A percentile compares a stretch with the other conserved stretches of the same genome.
Conservation (phyloP, 2,797 vertebrate species). For the Scyliorhinus canicula region DNA sequence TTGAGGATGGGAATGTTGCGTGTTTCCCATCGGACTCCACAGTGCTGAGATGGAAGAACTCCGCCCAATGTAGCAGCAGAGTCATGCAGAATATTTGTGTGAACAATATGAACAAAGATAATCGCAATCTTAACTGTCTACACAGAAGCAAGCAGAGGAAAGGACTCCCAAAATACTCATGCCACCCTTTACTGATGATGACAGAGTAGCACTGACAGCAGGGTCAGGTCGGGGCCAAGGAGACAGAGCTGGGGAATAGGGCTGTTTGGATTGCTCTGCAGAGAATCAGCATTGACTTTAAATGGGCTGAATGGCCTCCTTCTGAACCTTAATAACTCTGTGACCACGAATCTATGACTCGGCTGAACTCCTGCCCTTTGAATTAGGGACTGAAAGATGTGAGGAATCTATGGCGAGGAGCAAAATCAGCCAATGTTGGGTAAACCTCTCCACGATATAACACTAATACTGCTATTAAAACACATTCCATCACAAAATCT, state of each 20-base stretch:
- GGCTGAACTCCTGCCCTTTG: not conserved
- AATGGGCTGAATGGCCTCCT: not conserved
- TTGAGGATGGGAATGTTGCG: too few species aligned
- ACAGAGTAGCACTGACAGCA: not conserved
- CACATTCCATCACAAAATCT: not conserved
- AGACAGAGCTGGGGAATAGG: too few species aligned
- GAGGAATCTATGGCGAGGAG: not conserved
- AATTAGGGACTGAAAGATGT: not conserved
- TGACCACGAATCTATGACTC: too few species aligned
- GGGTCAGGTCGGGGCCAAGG: not conserved
- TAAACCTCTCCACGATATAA: not conserved
- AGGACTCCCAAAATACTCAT: not conserved
- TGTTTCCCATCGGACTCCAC: too few species aligned
- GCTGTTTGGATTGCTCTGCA: too few species aligned
- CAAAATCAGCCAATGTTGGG: not conserved
- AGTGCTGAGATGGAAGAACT: too few species aligned
- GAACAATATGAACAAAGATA: not conserved
- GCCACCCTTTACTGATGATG: not conserved
- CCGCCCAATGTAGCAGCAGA: too few species aligned
- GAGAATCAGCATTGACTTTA: too few species aligned
- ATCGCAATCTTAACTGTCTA: not conserved
- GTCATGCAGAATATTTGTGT: too few species aligned
- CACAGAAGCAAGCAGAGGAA: not conserved
- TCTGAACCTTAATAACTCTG: not conserved
- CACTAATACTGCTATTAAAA: slow-evolving; percentile 9